phyloP scores from a whole-genome alignment of 2,888 invertebrate species.

The Teleogryllus oceanicus region DNA sequence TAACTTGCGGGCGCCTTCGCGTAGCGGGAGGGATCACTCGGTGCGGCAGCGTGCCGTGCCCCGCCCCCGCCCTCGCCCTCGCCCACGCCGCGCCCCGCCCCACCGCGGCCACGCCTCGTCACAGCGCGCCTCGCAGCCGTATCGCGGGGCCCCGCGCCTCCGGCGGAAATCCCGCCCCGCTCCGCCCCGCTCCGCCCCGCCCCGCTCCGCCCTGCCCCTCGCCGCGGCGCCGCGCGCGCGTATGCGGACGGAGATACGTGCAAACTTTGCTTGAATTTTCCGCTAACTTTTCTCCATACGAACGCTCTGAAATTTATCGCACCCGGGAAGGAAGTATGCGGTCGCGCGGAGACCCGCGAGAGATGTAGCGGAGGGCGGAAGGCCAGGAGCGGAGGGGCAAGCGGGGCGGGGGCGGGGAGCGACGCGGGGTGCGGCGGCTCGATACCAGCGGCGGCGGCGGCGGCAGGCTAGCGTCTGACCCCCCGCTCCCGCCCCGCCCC shows the following conservation, averaged over 20 bases:
- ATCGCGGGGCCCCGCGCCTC: neutral
- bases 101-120: neutral
- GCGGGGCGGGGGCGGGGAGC: neutral
- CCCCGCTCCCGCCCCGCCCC: neutral
- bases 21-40: no score
- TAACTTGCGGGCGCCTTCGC: no score
- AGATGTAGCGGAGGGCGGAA: neutral
- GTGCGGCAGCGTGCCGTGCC: no score
- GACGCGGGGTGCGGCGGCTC: neutral
- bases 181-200: neutral
- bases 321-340: slow-evolving; percentile 11
- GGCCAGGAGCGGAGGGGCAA: neutral
- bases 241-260: slow-evolving; percentile 11
- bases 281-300: slow-evolving; percentile 3
- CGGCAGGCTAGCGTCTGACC: neutral
- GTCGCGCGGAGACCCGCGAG: neutral
- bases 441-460: neutral
- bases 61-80: neutral
- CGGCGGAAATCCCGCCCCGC: neutral
- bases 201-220: no score
- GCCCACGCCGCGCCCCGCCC: neutral
- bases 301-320: slow-evolving; percentile 9
- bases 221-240: neutral
- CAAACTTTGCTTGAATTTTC: slow-evolving; percentile 2
- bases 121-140: neutral